Conservation (phyloP, 2,113 vertebrate species). For the Zingel zingel region DNA sequence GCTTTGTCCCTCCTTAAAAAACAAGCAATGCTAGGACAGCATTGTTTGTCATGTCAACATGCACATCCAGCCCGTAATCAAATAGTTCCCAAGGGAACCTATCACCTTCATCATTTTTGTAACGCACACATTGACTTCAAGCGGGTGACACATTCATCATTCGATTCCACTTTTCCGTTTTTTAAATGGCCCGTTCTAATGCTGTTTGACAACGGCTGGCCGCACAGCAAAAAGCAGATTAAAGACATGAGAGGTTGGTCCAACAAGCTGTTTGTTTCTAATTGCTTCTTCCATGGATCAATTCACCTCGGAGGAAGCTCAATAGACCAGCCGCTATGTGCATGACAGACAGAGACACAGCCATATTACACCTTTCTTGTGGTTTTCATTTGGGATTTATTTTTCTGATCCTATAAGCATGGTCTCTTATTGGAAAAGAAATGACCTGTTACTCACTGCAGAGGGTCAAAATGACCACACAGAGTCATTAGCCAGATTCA, state of each 20-base stretch:
- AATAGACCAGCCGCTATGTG: constrained; percentile 67
- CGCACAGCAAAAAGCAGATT: constrained; percentile 28
- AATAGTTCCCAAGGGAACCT: not conserved
- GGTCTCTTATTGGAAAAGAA: constrained; percentile 49
- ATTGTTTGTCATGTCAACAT: not conserved
- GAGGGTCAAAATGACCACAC: not conserved
- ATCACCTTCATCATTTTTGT: constrained; percentile 30
- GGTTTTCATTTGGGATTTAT: constrained; percentile 39
- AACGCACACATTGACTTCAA: constrained; percentile 20
- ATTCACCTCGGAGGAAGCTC: constrained; percentile 66
- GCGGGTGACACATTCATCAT: constrained; percentile 40
- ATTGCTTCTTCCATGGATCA: constrained; percentile 68
- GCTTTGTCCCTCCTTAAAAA: not conserved
- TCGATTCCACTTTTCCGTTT: constrained; percentile 16
- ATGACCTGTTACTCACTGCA: constrained; percentile 44
- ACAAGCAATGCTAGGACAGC: not conserved
- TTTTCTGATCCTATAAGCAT: constrained; percentile 16
- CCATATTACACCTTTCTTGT: constrained; percentile 69
- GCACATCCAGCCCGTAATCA: constrained; percentile 22
- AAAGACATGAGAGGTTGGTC: constrained; percentile 63
- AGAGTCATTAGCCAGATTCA: constrained; percentile 2
- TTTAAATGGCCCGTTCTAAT: constrained; percentile 60
- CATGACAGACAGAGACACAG: constrained; percentile 67
- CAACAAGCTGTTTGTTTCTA: constrained; percentile 70
- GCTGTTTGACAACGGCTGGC: constrained; percentile 40